Percentiles rank a stretch among this genome's conserved stretches.
Evolutionary conservation across 2,888 invertebrate genomes (phyloP).

Genomic region (Salticus scenicus): DNA sequence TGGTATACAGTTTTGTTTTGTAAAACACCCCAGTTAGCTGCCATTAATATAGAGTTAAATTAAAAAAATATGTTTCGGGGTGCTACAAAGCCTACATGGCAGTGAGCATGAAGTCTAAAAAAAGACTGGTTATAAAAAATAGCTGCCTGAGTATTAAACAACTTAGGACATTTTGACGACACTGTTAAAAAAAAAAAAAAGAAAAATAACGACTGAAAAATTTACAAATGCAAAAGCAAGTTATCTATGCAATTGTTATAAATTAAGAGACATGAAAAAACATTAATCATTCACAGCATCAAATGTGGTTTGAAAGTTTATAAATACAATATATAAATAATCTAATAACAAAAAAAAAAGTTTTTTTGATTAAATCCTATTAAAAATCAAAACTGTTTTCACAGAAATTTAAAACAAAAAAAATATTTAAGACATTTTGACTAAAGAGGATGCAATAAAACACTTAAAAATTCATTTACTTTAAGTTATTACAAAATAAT

Average conservation of each 20-base stretch:
- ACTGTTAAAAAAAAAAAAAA: slow-evolving; percentile 51
- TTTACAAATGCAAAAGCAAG: slow-evolving; percentile 62
- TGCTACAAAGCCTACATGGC: slow-evolving; percentile 39
- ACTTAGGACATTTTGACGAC: slow-evolving; percentile 37
- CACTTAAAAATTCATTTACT: slow-evolving; percentile 10
- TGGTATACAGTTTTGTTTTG: slow-evolving; percentile 13
- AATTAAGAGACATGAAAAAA: slow-evolving; percentile 36
- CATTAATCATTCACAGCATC: slow-evolving; percentile 37
- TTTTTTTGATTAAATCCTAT: background rate
- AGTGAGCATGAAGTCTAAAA: slow-evolving; percentile 33
- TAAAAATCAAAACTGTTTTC: no score
- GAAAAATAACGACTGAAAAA: slow-evolving; percentile 62
- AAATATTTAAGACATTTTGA: no score
- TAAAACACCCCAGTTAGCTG: slow-evolving; percentile 60
- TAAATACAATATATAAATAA: background rate
- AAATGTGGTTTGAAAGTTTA: slow-evolving; percentile 59
- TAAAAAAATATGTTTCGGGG: slow-evolving; percentile 49
- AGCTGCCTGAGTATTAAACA: slow-evolving; percentile 64
- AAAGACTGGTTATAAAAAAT: slow-evolving; percentile 54
- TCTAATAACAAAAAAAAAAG: background rate
- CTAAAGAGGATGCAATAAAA: background rate
- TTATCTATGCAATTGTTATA: slow-evolving; percentile 59
- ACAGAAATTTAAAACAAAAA: no score
- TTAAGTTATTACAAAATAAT: slow-evolving; percentile 1
- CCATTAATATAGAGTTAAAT: slow-evolving; percentile 54